These are phyloP conservation scores for Yasuhikotakia modesta DNA, from an alignment of 2,797 vertebrate genomes.

Conservation along the genomic window DNA sequence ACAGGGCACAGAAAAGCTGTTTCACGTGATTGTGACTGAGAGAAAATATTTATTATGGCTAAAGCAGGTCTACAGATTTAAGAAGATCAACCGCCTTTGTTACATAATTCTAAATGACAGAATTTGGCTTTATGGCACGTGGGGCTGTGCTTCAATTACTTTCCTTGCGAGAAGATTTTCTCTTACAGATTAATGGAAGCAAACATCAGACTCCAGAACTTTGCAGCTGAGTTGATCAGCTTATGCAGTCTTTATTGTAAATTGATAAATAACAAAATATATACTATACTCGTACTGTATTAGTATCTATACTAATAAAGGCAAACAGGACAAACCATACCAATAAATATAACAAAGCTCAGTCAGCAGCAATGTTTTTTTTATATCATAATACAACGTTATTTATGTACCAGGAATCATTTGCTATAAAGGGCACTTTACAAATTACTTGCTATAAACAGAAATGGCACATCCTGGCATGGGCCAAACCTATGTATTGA, in stretches of 20 bases:
- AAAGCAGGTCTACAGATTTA: conserved; percentile 34
- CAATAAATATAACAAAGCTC: background rate
- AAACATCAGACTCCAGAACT: background rate
- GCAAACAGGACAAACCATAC: too few species aligned
- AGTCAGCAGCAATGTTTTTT: too few species aligned
- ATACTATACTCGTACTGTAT: background rate
- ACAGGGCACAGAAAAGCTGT: conserved; percentile 13
- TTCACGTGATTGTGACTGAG: conserved; percentile 14
- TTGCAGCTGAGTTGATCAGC: background rate
- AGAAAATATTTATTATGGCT: background rate
- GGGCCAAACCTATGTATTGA: too few species aligned
- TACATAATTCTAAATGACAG: conserved; percentile 32
- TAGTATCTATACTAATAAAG: background rate
- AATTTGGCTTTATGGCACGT: conserved; percentile 9
- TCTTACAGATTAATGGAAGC: conserved; percentile 16
- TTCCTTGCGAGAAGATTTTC: conserved; percentile 7
- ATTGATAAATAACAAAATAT: background rate
- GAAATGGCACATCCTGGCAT: too few species aligned
- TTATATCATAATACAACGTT: too few species aligned
- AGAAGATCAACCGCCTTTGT: conserved; percentile 34
- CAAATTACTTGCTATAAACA: too few species aligned
- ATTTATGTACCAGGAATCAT: too few species aligned
- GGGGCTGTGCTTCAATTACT: conserved; percentile 22
- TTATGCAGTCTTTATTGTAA: background rate
- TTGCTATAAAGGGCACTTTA: too few species aligned